Base-by-base conservation (phyloP, 2,888 invertebrate species). In the Pemphredon lugubris region DNA sequence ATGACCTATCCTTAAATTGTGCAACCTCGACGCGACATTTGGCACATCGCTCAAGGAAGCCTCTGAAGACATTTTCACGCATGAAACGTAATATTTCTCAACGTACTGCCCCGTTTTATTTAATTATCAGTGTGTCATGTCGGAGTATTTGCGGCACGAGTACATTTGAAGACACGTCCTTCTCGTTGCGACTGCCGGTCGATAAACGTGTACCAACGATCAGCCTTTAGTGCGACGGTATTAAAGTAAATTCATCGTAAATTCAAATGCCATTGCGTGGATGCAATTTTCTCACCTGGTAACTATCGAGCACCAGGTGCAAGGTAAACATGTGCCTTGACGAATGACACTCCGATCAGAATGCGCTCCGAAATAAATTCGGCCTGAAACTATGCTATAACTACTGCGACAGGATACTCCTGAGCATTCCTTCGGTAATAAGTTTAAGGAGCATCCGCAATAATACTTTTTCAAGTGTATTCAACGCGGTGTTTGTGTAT, bases 51-150 rank as follows among this genome's bases (percentile, higher is more conserved):
- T 86, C 34, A 76, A 70, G 42, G 82, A 63, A 65, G 77, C 54
- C 53, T 86, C 82, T 44, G 85, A 82, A 57, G 88, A 86, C 87
- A 88, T 88, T 77, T 85, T 84, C 60, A 68, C 57, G 34, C 72
- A 72, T 63, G 44, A 73, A 63, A 48, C 40, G 66, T 55, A 77
- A 58, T 75, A 82, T 69, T 73, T 82, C 47, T 67, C 76, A 26
- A 72, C 26, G 60, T 76, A 74, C 54, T 76, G 75, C 67, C 66
- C 76, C 76, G 75, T 83, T 44, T 79, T 81, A 82, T 84, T 72
- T 79, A 80, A 79, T 73, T 54, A 39, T n/a, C 26, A 48, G 18
- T 16, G 40, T 63, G 51, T 60, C 61, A 57, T 57, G 57, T 55
- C 47, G 39, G 45, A 7, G 40, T 42, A 61, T n/a, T n/a, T 51